Percentiles rank a stretch among this genome's conserved stretches.
Evolutionary conservation across 2,797 vertebrate species (phyloP).

Genomic region (Prunella strophiata): DNA sequence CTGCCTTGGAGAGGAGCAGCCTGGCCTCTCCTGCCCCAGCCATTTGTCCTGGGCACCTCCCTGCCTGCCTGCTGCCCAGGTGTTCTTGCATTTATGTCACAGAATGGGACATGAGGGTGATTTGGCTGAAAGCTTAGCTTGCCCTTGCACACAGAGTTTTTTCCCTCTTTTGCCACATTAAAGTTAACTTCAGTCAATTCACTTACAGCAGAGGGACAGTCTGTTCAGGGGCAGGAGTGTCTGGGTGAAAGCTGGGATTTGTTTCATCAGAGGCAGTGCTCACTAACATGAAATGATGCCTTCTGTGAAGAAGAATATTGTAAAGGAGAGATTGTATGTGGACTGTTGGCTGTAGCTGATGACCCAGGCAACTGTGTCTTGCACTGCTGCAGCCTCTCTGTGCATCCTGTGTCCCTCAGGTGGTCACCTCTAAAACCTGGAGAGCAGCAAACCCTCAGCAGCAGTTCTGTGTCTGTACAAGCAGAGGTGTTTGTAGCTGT

Average conservation of each 20-base stretch:
- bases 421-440: neutral
- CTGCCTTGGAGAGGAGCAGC: neutral
- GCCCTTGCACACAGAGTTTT: neutral
- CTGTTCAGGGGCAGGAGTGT: neutral
- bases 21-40: neutral
- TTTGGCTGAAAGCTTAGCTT: neutral
- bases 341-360: neutral
- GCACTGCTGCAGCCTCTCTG: neutral
- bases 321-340: neutral
- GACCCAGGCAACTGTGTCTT: neutral
- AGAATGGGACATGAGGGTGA: neutral
- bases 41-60: neutral
- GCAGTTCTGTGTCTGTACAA: neutral
- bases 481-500: neutral
- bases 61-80: neutral
- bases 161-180: neutral
- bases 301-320: neutral
- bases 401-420: neutral
- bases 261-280: neutral
- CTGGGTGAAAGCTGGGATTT: neutral
- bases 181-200: neutral
- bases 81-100: fast-evolving
- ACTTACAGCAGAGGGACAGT: neutral
- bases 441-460: neutral
- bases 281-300: neutral